Conservation (phyloP, 2,888 invertebrate species). For the Hirtodrosophila cameraria region DNA sequence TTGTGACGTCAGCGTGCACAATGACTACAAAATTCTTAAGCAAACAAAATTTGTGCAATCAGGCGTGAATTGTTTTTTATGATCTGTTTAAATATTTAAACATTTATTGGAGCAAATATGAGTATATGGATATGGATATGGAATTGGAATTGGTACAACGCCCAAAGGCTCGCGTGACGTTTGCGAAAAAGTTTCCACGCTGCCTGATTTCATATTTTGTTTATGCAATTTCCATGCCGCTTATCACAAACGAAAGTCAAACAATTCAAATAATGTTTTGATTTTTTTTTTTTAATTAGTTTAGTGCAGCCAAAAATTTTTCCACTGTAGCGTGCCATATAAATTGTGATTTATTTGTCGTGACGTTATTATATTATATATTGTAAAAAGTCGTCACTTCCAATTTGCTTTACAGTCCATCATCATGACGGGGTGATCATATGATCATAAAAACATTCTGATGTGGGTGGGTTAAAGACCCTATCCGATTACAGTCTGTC, state of each 20-base stretch:
- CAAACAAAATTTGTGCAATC: constrained; percentile 53
- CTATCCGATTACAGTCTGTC: constrained; percentile 43
- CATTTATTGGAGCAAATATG: constrained; percentile 48
- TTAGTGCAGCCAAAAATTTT: constrained; percentile 44
- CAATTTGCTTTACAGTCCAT: constrained; percentile 18
- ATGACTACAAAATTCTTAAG: constrained; percentile 28
- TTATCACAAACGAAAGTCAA: constrained; percentile 43
- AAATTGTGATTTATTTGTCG: constrained; percentile 30
- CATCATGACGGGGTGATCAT: constrained; percentile 12
- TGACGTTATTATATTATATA: constrained; percentile 11
- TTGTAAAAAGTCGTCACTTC: constrained; percentile 23
- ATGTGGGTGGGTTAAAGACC: constrained; percentile 30
- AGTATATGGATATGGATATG: too few species aligned
- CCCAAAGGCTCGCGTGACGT: constrained; percentile 27
- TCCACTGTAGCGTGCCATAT: constrained; percentile 39
- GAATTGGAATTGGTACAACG: constrained; percentile 42
- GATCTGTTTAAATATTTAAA: constrained; percentile 60
- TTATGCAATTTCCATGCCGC: constrained; percentile 32
- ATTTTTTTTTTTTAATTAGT: constrained; percentile 49
- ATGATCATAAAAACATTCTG: too few species aligned
- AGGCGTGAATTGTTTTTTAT: constrained; percentile 46
- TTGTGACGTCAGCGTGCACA: constrained; percentile 28
- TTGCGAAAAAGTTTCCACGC: constrained; percentile 38
- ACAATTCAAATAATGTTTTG: constrained; percentile 31
- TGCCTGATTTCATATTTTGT: constrained; percentile 18